phyloP scores from a whole-genome alignment of 2,888 invertebrate species.

The Eurytoma adleriae region DNA sequence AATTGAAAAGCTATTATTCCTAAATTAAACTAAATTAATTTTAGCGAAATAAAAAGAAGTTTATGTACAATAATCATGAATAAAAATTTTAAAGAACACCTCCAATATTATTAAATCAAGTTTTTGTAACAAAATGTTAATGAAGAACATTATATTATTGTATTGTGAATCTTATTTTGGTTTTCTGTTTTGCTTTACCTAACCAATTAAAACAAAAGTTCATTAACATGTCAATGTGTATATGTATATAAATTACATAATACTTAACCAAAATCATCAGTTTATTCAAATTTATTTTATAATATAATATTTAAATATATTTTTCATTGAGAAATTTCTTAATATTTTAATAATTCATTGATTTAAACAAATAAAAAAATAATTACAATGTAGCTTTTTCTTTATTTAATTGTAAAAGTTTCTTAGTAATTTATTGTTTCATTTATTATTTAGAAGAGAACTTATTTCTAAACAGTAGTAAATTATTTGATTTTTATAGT shows the following conservation, averaged over 20 bases:
- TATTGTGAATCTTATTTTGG: background rate
- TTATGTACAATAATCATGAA: too few species aligned
- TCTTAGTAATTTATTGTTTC: background rate
- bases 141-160: background rate
- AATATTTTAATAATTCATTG: background rate
- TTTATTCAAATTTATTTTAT: conserved; percentile 4
- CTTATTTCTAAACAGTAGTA: background rate
- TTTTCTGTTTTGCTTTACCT: background rate
- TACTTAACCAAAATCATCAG: conserved; percentile 47
- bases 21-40: background rate
- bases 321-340: background rate
- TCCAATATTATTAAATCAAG: too few species aligned
- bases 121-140: background rate
- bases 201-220: conserved; percentile 44
- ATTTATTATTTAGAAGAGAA: background rate
- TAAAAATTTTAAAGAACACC: too few species aligned
- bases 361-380: background rate
- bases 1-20: too few species aligned
- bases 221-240: conserved; percentile 19
- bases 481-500: too few species aligned
- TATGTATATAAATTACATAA: background rate
- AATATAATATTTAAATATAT: background rate
- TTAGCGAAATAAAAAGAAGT: background rate
- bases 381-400: background rate
- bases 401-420: background rate